These are phyloP conservation scores for Pyrocephalus nanus DNA, from an alignment of 2,797 vertebrate species.

Conservation along the genomic window DNA sequence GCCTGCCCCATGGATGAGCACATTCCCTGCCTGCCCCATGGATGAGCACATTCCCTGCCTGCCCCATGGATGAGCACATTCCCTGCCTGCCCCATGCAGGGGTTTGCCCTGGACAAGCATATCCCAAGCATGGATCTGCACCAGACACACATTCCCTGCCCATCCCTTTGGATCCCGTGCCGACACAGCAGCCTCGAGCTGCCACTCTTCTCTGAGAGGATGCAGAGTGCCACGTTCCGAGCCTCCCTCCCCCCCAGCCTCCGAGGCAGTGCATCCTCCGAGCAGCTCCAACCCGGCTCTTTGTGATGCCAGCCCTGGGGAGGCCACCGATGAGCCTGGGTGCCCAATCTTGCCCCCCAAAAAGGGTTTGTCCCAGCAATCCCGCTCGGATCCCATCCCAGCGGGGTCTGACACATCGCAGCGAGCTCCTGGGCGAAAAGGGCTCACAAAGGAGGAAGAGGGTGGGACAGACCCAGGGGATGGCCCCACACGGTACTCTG, in stretches of 20 bases:
- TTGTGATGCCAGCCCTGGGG: not conserved
- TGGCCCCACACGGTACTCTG: not conserved
- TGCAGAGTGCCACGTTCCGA: rapidly evolving
- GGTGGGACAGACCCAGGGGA: not conserved
- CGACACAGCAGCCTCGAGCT: not conserved
- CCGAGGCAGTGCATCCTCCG: not conserved
- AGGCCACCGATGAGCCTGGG: not conserved
- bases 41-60: not conserved
- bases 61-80: not conserved
- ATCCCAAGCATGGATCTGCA: not conserved
- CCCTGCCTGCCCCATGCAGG: not conserved
- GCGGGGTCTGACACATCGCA: not conserved
- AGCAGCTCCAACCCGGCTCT: not conserved
- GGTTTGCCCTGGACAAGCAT: not conserved
- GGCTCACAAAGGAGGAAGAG: not conserved
- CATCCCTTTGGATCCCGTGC: not conserved
- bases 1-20: not conserved
- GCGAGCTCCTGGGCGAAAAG: not conserved
- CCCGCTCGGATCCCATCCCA: not conserved
- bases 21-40: not conserved
- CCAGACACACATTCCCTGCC: not conserved
- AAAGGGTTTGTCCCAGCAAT: not conserved
- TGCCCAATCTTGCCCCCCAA: not conserved
- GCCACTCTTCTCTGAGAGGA: not conserved
- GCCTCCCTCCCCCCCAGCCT: not conserved